Evolutionary conservation across 2,888 invertebrate species (phyloP).

Genomic region (Melieria crassipennis): DNA sequence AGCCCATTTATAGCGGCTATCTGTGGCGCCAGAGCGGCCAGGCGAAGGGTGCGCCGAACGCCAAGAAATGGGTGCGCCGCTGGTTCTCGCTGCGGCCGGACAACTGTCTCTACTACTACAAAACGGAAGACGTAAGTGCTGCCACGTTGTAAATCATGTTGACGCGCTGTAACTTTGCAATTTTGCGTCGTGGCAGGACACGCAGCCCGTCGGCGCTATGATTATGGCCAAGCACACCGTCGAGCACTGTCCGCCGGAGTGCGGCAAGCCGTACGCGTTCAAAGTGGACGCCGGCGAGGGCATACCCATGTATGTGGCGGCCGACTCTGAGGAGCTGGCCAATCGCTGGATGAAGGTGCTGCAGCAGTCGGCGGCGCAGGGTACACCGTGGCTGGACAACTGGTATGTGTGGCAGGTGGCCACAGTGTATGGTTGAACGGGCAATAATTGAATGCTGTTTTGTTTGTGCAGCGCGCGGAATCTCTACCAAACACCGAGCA

Average conservation of each 20-base stretch:
- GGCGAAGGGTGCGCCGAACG: constrained; percentile 68
- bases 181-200: constrained; percentile 70
- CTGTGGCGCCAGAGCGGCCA: constrained; percentile 78
- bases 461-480: constrained; percentile 73
- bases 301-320: constrained; percentile 80
- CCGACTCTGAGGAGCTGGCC: constrained; percentile 78
- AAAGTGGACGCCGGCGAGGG: constrained; percentile 77
- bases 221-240: constrained; percentile 86
- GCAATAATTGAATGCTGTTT: neutral
- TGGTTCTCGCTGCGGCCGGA: constrained; percentile 93
- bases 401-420: constrained; percentile 49
- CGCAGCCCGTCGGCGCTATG: constrained; percentile 89
- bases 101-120: constrained; percentile 95
- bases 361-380: constrained; percentile 80
- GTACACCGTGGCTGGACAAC: constrained; percentile 75
- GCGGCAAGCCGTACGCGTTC: constrained; percentile 76
- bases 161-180: neutral
- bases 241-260: constrained; percentile 66
- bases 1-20: constrained; percentile 78
- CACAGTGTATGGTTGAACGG: neutral
- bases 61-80: constrained; percentile 82
- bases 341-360: constrained; percentile 82
- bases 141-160: neutral
- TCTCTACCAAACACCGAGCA: constrained; percentile 81
- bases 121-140: constrained; percentile 82